Evolutionary conservation across 2,888 invertebrate genomes (phyloP), one percentile per base, ranked within the genome.

Genomic region (Leptopterna dolabrata): DNA sequence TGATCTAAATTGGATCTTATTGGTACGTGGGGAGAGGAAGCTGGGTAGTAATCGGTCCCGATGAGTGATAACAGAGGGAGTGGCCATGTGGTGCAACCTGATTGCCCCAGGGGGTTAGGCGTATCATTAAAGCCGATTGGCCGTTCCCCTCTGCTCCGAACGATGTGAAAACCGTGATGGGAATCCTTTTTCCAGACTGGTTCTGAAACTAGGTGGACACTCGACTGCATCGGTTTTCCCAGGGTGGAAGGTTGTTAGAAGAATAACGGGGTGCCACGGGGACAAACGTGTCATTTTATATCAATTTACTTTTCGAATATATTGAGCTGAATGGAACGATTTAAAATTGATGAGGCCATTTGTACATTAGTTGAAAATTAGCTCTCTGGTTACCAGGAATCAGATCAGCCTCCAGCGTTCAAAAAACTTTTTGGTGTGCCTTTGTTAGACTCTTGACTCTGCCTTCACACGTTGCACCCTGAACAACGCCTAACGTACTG

Each of bases 101-200:
- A 63, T 63, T 63, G 63, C 24, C 63, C 7, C 19, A 63, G 63
- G 63, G 63, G 63, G 24, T 1, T 63, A 3, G 78, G 45, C 45
- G 78, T 78, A 45, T 78, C 78, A 45, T 78, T 78, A 78, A 78
- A 78, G 45, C 45, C 45, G 78, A 78, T 78, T 78, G 78, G 78
- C 43, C 78, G 43, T 45, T 78, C 45, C 78, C 45, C 7, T 27
- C 24, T 45, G 19, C 78, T 43, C 45, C 27, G 45, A 78, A 78
- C 78, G 45, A 78, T 19, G 45, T 78, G 78, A 78, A 45, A 45
- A 13, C n/a, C 78, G 78, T 78, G 78, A 78, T 43, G 78, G 45
- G 78, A 78, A 78, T 78, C 43, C 78, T 16, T n/a, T 24, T 63
- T 24, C 63, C 63, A 63, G 63, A 36, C 2, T 7, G 4, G 36